These are phyloP conservation scores for Hyla sarda DNA, from an alignment of 2,113 vertebrate genomes.

Conservation along the genomic window DNA sequence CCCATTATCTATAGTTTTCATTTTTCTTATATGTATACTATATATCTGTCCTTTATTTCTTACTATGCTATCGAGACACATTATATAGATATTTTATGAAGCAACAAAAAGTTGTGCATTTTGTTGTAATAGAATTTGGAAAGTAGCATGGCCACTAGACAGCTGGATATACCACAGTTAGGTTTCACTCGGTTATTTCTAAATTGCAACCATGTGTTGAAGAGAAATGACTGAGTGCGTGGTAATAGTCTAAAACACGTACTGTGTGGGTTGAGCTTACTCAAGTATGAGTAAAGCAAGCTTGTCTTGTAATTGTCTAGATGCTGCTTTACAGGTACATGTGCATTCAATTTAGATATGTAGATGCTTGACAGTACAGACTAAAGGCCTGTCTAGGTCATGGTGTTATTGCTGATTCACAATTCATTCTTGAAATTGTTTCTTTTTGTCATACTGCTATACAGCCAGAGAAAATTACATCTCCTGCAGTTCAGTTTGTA, in stretches of 20 bases:
- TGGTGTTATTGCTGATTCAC: conserved; percentile 17
- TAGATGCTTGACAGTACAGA: conserved; percentile 9
- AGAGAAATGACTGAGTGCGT: conserved; percentile 21
- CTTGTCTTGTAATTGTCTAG: not conserved
- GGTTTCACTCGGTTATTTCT: not conserved
- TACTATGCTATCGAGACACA: not conserved
- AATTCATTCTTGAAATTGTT: conserved; percentile 25
- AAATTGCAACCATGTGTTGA: conserved; percentile 44
- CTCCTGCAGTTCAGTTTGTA: not conserved
- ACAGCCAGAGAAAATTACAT: not conserved
- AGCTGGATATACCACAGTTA: not conserved
- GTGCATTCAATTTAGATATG: conserved; percentile 32
- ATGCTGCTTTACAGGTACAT: not conserved
- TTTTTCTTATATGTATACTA: not conserved
- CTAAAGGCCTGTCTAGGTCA: conserved; percentile 9
- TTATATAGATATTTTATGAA: not conserved
- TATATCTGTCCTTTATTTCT: not conserved
- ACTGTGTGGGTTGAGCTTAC: conserved; percentile 32
- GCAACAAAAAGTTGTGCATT: not conserved
- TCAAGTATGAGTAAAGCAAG: not conserved
- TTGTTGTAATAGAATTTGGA: not conserved
- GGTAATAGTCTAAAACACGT: conserved; percentile 13
- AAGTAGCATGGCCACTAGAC: not conserved
- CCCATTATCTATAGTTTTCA: too few species aligned
- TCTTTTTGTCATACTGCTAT: not conserved